Conservation (phyloP, 2,797 vertebrate genomes). For the Cebuella pygmaea region DNA sequence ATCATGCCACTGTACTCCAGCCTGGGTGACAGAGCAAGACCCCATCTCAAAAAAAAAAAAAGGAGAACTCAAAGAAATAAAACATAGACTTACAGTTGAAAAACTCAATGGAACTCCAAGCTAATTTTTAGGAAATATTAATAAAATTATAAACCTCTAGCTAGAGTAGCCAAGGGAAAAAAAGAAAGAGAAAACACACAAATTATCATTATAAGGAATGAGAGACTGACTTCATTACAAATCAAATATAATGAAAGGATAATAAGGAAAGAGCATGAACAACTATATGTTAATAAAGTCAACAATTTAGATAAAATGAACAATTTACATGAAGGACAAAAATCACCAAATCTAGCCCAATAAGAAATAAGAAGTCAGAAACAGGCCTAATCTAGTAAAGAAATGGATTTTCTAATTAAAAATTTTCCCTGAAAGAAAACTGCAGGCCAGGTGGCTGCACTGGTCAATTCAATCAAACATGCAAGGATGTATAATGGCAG, state of each 20-base stretch:
- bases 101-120: not conserved
- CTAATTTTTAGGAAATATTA: not conserved
- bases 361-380: not conserved
- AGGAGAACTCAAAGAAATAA: not conserved
- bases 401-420: slow-evolving; percentile 4
- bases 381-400: not conserved
- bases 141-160: not conserved
- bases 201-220: not conserved
- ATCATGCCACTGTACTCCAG: too few species aligned
- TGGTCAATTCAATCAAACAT: not conserved
- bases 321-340: not conserved
- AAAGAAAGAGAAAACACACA: not conserved
- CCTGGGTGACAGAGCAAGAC: too few species aligned
- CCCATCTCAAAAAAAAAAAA: too few species aligned
- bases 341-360: not conserved
- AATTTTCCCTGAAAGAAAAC: not conserved
- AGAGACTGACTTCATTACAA: not conserved
- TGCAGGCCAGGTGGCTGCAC: not conserved
- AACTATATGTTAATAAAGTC: not conserved
- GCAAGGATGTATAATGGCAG: not conserved
- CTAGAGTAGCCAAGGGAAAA: not conserved
- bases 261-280: not conserved
- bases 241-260: not conserved
- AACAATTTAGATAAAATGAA: not conserved
- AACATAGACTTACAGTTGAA: not conserved